These are phyloP conservation scores for Zaprionus davidi DNA, from an alignment of 1,140 invertebrate species.

Conservation along the genomic window DNA sequence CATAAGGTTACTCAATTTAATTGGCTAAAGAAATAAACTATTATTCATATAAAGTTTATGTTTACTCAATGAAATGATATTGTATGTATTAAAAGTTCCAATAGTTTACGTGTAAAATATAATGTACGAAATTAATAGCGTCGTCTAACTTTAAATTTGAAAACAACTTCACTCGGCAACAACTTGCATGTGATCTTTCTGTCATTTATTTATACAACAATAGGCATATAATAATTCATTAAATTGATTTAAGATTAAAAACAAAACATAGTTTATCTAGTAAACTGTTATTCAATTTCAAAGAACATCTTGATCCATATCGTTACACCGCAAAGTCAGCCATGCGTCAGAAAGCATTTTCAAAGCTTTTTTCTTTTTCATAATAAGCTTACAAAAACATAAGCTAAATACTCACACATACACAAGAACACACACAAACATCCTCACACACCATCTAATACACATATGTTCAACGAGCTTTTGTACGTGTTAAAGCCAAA, in stretches of 20 bases:
- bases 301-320: neutral
- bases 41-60: too few species aligned
- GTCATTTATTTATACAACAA: too few species aligned
- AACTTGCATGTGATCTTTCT: too few species aligned
- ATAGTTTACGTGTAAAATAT: too few species aligned
- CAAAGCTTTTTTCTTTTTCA: neutral
- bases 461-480: conserved; percentile 27
- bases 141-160: too few species aligned
- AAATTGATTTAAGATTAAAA: neutral
- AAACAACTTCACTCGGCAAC: too few species aligned
- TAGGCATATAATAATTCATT: too few species aligned
- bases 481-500: conserved; percentile 23
- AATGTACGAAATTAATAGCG: too few species aligned
- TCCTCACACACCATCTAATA: neutral
- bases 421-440: neutral
- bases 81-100: too few species aligned
- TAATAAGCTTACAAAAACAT: neutral
- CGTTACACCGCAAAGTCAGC: neutral
- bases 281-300: neutral
- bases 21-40: too few species aligned
- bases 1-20: too few species aligned
- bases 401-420: neutral
- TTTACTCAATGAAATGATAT: too few species aligned
- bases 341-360: neutral
- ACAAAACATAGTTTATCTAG: neutral